Evolutionary conservation across 2,113 vertebrate genomes (phyloP).

Genomic region (Hippocampus barbouri): DNA sequence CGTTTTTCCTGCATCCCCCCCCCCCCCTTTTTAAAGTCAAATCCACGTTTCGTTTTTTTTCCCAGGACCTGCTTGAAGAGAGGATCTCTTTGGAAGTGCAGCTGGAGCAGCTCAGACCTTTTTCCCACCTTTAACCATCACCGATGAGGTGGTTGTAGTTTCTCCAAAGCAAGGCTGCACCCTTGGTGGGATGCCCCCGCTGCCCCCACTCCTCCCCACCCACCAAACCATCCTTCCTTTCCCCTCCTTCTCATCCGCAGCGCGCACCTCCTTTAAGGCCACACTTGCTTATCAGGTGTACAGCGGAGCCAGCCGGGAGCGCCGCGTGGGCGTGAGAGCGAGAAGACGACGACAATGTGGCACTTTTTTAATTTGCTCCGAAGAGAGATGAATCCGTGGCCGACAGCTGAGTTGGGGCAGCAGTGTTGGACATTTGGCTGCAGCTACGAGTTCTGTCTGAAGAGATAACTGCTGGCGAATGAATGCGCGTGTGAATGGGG

Average conservation of each 20-base stretch:
- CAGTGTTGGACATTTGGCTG: conserved; percentile 11
- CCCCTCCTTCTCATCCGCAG: conserved; percentile 11
- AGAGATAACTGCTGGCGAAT: conserved; percentile 40
- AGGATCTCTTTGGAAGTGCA: conserved; percentile 99
- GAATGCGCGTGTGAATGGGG: conserved; percentile 21
- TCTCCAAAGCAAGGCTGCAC: conserved; percentile 34
- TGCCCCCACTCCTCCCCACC: not conserved
- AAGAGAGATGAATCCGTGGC: conserved; percentile 30
- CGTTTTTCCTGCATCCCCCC: not conserved
- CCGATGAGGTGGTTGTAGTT: conserved; percentile 40
- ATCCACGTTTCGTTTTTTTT: conserved; percentile 3
- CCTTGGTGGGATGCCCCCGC: conserved; percentile 23
- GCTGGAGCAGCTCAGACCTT: conserved; percentile 98
- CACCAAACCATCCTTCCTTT: not conserved
- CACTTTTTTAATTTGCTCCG: conserved; percentile 49
- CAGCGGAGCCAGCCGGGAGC: conserved; percentile 27
- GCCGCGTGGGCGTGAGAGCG: not conserved
- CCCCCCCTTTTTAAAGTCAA: not conserved
- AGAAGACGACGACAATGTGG: conserved; percentile 33
- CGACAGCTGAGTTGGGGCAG: conserved; percentile 12
- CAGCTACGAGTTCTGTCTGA: conserved; percentile 19
- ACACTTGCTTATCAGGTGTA: conserved; percentile 24
- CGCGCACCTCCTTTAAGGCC: conserved; percentile 29
- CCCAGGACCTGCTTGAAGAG: conserved; percentile 95
- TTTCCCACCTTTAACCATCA: conserved; percentile 92